A percentile compares a stretch with the other conserved stretches of the same genome.
Conservation (phyloP, 2,888 invertebrate genomes). For the Dendrolimus houi region DNA sequence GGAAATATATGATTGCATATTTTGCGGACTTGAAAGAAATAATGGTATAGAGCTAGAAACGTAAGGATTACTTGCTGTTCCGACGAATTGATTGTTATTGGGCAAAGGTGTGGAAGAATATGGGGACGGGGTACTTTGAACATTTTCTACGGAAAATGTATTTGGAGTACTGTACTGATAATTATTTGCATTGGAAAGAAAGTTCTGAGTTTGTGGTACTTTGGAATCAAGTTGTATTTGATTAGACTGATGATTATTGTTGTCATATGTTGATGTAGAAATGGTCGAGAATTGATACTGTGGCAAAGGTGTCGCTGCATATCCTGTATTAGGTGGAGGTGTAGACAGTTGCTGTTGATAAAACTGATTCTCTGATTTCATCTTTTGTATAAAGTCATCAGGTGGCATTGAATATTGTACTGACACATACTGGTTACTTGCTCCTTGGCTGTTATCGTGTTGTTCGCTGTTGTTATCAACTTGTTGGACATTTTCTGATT, state of each 20-base stretch:
- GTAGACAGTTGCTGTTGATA: conserved; percentile 53
- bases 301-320: conserved; percentile 61
- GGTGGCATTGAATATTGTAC: conserved; percentile 69
- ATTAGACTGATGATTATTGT: conserved; percentile 38
- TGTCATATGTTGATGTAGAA: conserved; percentile 42
- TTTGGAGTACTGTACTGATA: conserved; percentile 48
- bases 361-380: conserved; percentile 58
- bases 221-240: conserved; percentile 47
- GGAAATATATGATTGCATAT: conserved; percentile 53
- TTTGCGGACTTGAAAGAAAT: conserved; percentile 55
- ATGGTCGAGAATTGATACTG: conserved; percentile 58
- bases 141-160: conserved; percentile 36
- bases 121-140: conserved; percentile 55
- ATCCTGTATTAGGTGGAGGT: conserved; percentile 45
- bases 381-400: conserved; percentile 63
- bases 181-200: conserved; percentile 34
- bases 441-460: conserved; percentile 54
- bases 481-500: conserved; percentile 37
- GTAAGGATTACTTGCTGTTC: conserved; percentile 49
- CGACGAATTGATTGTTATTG: conserved; percentile 47
- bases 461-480: conserved; percentile 27
- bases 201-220: conserved; percentile 35
- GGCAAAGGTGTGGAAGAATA: conserved; percentile 51
- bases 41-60: conserved; percentile 61
- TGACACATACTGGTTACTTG: conserved; percentile 69